phyloP scores from a whole-genome alignment of 2,113 vertebrate species.

The Actinemys pallida region DNA sequence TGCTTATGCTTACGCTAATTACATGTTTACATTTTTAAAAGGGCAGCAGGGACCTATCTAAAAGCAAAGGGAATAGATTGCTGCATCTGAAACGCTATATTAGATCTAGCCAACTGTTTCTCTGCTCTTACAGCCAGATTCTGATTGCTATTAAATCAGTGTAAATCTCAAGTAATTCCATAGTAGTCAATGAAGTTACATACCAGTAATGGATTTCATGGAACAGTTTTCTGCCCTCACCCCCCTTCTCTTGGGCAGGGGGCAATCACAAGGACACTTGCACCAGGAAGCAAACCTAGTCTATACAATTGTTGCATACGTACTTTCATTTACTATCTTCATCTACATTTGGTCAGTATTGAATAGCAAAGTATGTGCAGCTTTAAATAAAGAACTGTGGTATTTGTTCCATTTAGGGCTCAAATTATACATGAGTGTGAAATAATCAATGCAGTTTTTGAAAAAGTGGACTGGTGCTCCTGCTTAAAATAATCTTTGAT shows the following conservation, averaged over 20 bases:
- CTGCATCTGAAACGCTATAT: neutral
- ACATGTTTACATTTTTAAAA: slow-evolving; percentile 38
- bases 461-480: neutral
- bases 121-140: slow-evolving; percentile 32
- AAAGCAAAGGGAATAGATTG: slow-evolving; percentile 45
- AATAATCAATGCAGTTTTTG: neutral
- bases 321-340: neutral
- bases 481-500: neutral
- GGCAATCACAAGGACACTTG: neutral
- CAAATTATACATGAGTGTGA: neutral
- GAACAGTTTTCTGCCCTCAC: neutral
- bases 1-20: slow-evolving; percentile 48
- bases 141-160: slow-evolving; percentile 43
- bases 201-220: slow-evolving; percentile 27
- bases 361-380: neutral
- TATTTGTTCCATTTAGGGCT: neutral
- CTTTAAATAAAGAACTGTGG: neutral
- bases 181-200: slow-evolving; percentile 20
- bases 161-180: slow-evolving; percentile 6
- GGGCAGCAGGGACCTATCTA: neutral
- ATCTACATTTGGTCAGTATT: neutral
- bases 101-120: slow-evolving; percentile 26
- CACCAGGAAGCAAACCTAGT: neutral
- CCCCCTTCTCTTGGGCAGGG: neutral
- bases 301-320: neutral